Evolutionary conservation across 92 coral and sea anemone species (phyloP).

Genomic region (Epizoanthus illoricatus): DNA sequence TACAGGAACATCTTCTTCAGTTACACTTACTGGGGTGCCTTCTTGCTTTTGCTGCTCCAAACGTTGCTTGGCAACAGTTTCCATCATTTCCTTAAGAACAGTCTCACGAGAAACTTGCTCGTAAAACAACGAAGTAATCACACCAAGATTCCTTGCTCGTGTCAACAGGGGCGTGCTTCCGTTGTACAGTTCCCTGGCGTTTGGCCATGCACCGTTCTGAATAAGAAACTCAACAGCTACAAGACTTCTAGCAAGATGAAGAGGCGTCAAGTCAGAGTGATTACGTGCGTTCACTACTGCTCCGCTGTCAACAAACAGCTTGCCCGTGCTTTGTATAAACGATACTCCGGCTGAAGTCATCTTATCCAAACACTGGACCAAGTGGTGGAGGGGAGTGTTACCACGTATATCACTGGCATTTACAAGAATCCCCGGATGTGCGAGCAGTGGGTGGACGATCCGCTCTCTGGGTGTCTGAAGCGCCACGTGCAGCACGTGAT

Average conservation of each 20-base stretch:
- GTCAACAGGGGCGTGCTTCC: constrained; percentile 9
- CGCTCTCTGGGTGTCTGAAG: constrained; percentile 9
- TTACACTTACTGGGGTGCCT: background rate
- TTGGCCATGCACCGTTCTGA: constrained; percentile 35
- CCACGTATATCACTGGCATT: constrained; percentile 13
- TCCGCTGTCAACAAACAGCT: constrained; percentile 32
- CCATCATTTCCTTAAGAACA: background rate
- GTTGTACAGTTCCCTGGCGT: constrained; percentile 17
- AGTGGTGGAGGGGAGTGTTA: constrained; percentile 2
- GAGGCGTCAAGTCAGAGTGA: constrained; percentile 27
- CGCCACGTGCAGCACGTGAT: constrained; percentile 27
- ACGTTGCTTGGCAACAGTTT: background rate
- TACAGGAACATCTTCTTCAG: background rate
- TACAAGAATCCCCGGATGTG: constrained; percentile 15
- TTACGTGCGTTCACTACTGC: constrained; percentile 30
- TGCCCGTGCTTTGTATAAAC: constrained; percentile 13
- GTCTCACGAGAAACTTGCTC: background rate
- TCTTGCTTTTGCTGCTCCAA: background rate
- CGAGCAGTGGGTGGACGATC: background rate
- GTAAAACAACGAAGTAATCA: background rate
- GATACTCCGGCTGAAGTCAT: background rate
- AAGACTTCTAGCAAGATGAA: constrained; percentile 20
- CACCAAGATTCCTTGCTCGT: constrained; percentile 5
- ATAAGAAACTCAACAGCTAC: constrained; percentile 26
- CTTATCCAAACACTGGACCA: constrained; percentile 22